Base-by-base conservation (phyloP, 2,113 vertebrate genomes). In the Kryptolebias marmoratus region DNA sequence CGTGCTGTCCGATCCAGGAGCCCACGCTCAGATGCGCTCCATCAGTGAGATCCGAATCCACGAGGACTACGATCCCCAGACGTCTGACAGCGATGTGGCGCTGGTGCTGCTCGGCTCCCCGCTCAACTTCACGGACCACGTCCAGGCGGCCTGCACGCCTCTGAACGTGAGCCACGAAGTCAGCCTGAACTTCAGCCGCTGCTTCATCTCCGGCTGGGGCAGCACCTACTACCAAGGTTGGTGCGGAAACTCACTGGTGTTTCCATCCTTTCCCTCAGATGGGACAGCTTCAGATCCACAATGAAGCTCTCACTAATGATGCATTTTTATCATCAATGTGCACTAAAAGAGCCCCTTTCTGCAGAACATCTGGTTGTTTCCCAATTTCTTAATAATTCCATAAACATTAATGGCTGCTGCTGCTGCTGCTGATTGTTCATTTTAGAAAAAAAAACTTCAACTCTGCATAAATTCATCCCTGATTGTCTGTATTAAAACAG, bases 181-280 rank as follows among this genome's bases (percentile, higher is more conserved):
- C 10, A 52, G 0, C 18, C 85, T 91, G 22, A 81, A 71, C 74
- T 79, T 91, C 64, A 80, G 67, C 58, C 66, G 73, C 53, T 92
- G 89, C 49, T 92, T 85, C 78, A 71, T 92, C 73, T 84, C 47
- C 6, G 90, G 89, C 11, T 93, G 91, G 89, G 90, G 90, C 22
- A 88, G 77, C 79, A 52, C 44, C 2, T 39, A 14, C 18, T 73
- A 52, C 47, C 48, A 71, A 73, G 90, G 91, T 91, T 52, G 54
- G 87, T 85, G 1, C 44, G 11, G 39, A 36, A 36, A 53, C 12
- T 15, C 39, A 42, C 39, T 36, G 7, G 7, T 36, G 7, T 7
- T 36, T 36, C 32, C 3, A 36, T 4, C 32, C 3, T 27, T 18
- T 11, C 22, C n/a, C 11, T 11, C 22, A 5, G 52, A 22, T 53